Evolutionary conservation across 2,797 vertebrate genomes (phyloP).

Genomic region (Bovichtus diacanthus): DNA sequence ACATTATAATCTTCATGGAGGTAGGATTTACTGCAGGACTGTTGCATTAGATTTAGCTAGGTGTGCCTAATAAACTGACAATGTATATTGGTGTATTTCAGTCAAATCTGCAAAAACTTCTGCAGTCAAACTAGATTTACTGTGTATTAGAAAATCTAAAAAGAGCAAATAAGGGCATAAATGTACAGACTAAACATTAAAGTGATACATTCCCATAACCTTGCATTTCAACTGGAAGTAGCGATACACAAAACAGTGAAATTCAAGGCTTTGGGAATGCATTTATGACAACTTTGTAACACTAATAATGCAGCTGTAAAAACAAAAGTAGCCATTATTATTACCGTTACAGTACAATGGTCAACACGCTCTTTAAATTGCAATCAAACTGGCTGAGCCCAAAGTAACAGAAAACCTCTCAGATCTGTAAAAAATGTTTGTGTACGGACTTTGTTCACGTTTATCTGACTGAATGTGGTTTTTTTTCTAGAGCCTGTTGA

Average conservation of each 20-base stretch:
- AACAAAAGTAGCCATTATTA: slow-evolving; percentile 31
- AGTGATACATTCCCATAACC: slow-evolving; percentile 60
- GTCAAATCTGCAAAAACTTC: slow-evolving; percentile 17
- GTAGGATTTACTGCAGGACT: not conserved
- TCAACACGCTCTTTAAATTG: slow-evolving; percentile 78
- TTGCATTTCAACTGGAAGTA: slow-evolving; percentile 53
- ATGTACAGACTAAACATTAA: slow-evolving; percentile 36
- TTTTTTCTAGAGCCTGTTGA: slow-evolving; percentile 77
- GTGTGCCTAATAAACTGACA: slow-evolving; percentile 47
- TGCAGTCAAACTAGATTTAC: slow-evolving; percentile 21
- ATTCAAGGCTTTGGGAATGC: slow-evolving; percentile 68
- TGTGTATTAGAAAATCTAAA: slow-evolving; percentile 32
- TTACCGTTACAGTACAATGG: slow-evolving; percentile 59
- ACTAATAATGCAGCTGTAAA: slow-evolving; percentile 43
- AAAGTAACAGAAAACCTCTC: not conserved
- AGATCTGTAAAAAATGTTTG: not conserved
- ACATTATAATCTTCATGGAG: not conserved
- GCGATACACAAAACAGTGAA: slow-evolving; percentile 37
- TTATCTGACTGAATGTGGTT: not conserved
- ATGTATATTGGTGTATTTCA: slow-evolving; percentile 11
- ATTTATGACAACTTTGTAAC: slow-evolving; percentile 13
- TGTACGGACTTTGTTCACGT: not conserved
- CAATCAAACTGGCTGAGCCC: not conserved
- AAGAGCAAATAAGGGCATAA: slow-evolving; percentile 10
- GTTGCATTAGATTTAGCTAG: not conserved